Evolutionary conservation across 2,797 vertebrate genomes (phyloP).

Genomic region (Austrolebias charrua): DNA sequence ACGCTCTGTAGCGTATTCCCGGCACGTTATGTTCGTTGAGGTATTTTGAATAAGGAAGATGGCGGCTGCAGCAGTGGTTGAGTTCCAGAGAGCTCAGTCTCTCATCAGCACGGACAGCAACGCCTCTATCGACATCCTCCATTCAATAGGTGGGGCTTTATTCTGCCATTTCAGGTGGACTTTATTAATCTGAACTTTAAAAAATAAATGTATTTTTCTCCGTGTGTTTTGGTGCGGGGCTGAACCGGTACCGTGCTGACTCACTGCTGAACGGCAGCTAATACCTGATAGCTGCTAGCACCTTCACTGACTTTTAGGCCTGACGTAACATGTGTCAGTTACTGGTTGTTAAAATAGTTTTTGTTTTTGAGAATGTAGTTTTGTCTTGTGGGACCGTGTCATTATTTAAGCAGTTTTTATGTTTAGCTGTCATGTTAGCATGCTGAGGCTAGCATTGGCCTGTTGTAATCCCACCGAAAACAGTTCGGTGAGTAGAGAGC

Average conservation of each 20-base stretch:
- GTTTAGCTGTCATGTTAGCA: conserved; percentile 23
- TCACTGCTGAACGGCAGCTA: conserved; percentile 78
- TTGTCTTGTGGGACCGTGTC: background rate
- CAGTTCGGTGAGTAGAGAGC: background rate
- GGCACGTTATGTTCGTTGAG: conserved; percentile 69
- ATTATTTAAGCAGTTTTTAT: fast-evolving
- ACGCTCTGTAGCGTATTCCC: conserved; percentile 45
- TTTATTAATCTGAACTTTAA: fast-evolving
- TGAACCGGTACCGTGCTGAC: conserved; percentile 85
- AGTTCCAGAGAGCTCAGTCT: conserved; percentile 97
- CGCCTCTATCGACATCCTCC: conserved; percentile 96
- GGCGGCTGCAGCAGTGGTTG: conserved; percentile 96
- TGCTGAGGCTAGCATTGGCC: conserved; percentile 59
- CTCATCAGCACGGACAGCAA: conserved; percentile 92
- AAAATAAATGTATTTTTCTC: background rate
- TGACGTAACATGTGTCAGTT: background rate
- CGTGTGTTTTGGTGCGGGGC: background rate
- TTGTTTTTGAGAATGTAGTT: background rate
- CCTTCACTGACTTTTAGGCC: conserved; percentile 49
- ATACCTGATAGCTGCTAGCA: conserved; percentile 52
- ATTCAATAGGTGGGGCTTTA: conserved; percentile 88
- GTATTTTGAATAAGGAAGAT: conserved; percentile 92
- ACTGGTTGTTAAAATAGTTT: background rate
- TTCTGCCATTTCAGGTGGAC: background rate
- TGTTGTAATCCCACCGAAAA: conserved; percentile 57